phyloP scores from a whole-genome alignment of 1,140 invertebrate genomes.

The Drosophila lacertosa region DNA sequence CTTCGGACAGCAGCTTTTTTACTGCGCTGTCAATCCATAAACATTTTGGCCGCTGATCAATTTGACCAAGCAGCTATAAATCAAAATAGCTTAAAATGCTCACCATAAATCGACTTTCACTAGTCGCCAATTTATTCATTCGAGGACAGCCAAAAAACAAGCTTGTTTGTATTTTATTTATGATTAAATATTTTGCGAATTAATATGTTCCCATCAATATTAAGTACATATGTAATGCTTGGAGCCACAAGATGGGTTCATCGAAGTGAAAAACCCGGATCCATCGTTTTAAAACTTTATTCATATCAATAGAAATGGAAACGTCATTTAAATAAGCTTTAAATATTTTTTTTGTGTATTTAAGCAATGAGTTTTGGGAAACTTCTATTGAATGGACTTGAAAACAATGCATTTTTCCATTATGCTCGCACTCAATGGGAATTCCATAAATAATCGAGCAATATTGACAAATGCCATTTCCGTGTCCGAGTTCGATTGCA shows the following conservation, averaged over 20 bases:
- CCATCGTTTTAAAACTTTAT: no score
- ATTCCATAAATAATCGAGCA: background rate
- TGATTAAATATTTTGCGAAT: background rate
- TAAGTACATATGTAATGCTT: no score
- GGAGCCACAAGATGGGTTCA: no score
- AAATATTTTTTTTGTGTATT: no score
- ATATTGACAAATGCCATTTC: background rate
- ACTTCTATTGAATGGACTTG: no score
- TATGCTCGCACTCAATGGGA: background rate
- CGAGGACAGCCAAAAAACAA: background rate
- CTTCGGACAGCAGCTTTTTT: slow-evolving; percentile 21
- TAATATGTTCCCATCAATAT: no score
- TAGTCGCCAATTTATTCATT: background rate
- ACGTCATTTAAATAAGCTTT: no score
- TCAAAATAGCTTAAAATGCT: slow-evolving; percentile 63
- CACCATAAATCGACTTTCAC: slow-evolving; percentile 45
- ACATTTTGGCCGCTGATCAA: slow-evolving; percentile 21
- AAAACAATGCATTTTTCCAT: background rate
- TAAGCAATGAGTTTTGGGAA: no score
- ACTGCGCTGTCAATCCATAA: slow-evolving; percentile 30
- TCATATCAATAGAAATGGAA: no score
- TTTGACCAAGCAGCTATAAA: slow-evolving; percentile 54
- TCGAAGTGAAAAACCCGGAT: no score
- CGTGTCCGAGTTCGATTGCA: background rate
- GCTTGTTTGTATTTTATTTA: slow-evolving; percentile 3